Conservation (phyloP, 2,888 invertebrate species). For the Nemurella pictetii region DNA sequence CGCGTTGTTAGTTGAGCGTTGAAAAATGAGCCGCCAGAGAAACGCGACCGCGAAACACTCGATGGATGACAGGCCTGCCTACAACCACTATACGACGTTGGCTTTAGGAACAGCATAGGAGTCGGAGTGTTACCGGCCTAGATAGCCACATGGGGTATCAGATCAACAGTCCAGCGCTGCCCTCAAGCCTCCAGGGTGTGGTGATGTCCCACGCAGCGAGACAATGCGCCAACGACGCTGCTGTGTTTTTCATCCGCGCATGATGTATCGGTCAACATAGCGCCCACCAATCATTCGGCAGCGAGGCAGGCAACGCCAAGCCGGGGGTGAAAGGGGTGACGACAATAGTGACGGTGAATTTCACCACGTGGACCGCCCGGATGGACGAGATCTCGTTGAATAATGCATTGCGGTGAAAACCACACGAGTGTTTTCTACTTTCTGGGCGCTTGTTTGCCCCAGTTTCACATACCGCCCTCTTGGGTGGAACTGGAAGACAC, state of each 20-base stretch:
- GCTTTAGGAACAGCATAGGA: no score
- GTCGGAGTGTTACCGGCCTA: no score
- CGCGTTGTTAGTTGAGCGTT: neutral
- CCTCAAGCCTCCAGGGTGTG: neutral
- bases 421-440: neutral
- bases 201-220: neutral
- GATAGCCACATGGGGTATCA: neutral
- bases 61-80: neutral
- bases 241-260: neutral
- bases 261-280: neutral
- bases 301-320: neutral
- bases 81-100: neutral
- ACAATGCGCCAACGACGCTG: neutral
- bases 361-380: neutral
- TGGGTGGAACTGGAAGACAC: neutral
- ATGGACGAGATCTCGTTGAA: neutral
- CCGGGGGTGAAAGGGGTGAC: neutral
- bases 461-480: neutral
- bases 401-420: neutral
- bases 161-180: neutral
- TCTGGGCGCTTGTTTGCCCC: neutral
- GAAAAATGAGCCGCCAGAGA: neutral
- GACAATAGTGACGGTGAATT: neutral
- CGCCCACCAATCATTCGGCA: neutral
- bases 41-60: neutral